Evolutionary conservation across 2,888 invertebrate genomes (phyloP).

Genomic region (Aplocera efformata): DNA sequence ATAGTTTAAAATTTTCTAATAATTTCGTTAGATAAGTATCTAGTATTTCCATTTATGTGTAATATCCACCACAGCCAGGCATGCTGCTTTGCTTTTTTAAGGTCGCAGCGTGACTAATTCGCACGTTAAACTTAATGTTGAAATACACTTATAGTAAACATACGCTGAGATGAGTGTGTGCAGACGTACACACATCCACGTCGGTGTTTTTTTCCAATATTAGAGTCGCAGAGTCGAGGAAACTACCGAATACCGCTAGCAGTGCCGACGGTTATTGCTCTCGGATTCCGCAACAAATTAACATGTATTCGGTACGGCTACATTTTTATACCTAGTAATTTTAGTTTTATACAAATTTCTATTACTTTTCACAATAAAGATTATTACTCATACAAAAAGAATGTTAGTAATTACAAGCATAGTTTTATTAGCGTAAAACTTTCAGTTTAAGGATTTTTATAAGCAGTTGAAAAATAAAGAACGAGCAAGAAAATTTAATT

Average conservation of each 20-base stretch:
- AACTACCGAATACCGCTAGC: constrained; percentile 78
- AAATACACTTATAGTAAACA: constrained; percentile 57
- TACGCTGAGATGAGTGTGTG: constrained; percentile 45
- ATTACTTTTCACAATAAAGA: constrained; percentile 28
- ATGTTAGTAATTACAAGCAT: too few relatives aligned
- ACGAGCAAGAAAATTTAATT: too few relatives aligned
- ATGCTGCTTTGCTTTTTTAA: constrained; percentile 41
- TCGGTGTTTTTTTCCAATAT: constrained; percentile 72
- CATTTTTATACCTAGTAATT: constrained; percentile 70
- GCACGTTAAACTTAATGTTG: constrained; percentile 62
- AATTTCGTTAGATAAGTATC: neutral
- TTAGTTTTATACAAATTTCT: constrained; percentile 59
- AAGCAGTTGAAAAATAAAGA: too few relatives aligned
- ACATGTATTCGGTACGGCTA: constrained; percentile 78
- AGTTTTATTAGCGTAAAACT: too few relatives aligned
- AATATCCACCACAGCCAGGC: constrained; percentile 19
- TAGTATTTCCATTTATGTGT: neutral
- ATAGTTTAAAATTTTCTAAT: neutral
- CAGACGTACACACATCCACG: constrained; percentile 44
- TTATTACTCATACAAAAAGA: constrained; percentile 23
- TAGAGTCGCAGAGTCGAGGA: constrained; percentile 68
- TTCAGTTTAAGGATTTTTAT: too few relatives aligned
- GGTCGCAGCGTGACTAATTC: constrained; percentile 63
- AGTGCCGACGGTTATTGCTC: constrained; percentile 75
- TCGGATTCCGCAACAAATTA: constrained; percentile 80